Conservation (phyloP, 2,888 invertebrate genomes). For the Tinea trinotella region DNA sequence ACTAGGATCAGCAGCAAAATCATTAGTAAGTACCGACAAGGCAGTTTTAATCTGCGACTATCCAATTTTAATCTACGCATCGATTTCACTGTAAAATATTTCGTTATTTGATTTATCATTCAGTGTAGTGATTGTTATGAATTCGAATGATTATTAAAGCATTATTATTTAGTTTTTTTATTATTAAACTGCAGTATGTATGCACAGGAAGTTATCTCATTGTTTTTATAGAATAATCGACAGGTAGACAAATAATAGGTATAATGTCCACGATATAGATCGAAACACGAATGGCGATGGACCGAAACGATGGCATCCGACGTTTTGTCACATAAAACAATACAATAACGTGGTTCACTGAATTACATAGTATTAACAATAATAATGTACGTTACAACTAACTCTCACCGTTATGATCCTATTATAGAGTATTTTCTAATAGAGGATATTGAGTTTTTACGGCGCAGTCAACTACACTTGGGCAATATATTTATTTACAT, state of each 20-base stretch:
- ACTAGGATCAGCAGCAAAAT: too few relatives aligned
- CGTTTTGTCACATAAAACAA: conserved; percentile 46
- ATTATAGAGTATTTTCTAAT: neutral
- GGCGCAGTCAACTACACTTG: conserved; percentile 2
- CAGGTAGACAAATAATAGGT: conserved; percentile 33
- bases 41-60: too few relatives aligned
- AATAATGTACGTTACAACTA: conserved; percentile 4
- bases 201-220: conserved; percentile 38
- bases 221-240: conserved; percentile 39
- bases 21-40: too few relatives aligned
- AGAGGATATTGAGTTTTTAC: conserved; percentile 1
- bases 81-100: too few relatives aligned
- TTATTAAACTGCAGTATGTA: neutral
- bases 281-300: conserved; percentile 41
- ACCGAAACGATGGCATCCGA: conserved; percentile 47
- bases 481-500: too few relatives aligned
- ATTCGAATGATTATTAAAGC: too few relatives aligned
- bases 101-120: too few relatives aligned
- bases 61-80: too few relatives aligned
- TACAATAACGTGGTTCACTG: conserved; percentile 22
- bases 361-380: conserved; percentile 3
- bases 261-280: conserved; percentile 29
- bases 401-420: neutral
- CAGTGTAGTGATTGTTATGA: too few relatives aligned
- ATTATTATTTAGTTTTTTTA: too few relatives aligned